Evolutionary conservation across 2,113 vertebrate species (phyloP), one percentile per base, ranked within the genome.

Genomic region (Erythrocercus mccallii): DNA sequence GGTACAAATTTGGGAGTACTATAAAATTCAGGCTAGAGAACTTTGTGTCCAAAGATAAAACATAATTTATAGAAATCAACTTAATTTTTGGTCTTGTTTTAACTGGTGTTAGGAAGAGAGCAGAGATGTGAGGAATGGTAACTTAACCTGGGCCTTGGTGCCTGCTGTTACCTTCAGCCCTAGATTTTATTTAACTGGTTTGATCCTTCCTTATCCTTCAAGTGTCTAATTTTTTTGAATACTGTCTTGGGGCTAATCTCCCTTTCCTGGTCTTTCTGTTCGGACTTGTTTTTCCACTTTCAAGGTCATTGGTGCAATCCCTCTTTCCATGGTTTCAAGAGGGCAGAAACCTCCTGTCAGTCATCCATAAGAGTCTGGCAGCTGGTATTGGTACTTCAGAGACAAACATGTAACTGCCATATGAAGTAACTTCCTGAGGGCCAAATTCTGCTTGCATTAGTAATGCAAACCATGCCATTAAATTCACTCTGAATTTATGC

Each of bases 401-500:
- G 45, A 69, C 60, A 93, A 81, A 92, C 66, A 65, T 12, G 31
- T 24, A 78, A 77, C 69, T 82, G 50, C 51, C 84, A 77, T 35
- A 24, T 19, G 35, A 95, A 95, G 90, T 78, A 13, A 86, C 90
- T 86, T 96, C 93, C 93, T 96, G 73, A 70, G 79, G 92, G 74
- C 79, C 94, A 95, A 94, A 94, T 90, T 60, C 79, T 92, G 44
- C 54, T 83, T 88, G 31, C 71, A 72, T 86, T 91, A 83, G 51
- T 82, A 94, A 93, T 31, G 47, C 42, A 90, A 93, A 92, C 28
- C 78, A 44, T 66, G 58, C 37, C 47, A 89, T 95, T 93, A 96
- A 91, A 84, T 95, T 94, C 91, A 88, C 25, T 92, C 74, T 92
- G 90, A 96, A 94, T 80, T 94, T 86, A 95, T 89, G 79, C 72